Evolutionary conservation across 2,888 invertebrate species (phyloP).

Genomic region (Synergus umbraculus): DNA sequence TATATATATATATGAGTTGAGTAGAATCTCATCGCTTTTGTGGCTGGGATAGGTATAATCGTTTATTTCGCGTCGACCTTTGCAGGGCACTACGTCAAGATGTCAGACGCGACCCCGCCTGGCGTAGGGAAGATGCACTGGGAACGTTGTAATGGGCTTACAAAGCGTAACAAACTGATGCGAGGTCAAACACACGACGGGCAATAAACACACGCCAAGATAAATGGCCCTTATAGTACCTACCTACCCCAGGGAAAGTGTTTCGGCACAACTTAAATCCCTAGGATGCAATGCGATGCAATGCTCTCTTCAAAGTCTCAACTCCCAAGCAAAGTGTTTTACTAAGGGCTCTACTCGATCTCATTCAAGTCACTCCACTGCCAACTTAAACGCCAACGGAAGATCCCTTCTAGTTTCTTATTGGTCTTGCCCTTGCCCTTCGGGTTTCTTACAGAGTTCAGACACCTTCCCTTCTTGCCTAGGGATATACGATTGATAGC

Average conservation of each 20-base stretch:
- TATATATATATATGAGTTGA: conserved; percentile 15
- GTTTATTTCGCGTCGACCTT: conserved; percentile 72
- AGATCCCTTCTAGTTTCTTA: conserved; percentile 10
- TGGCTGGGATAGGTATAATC: conserved; percentile 56
- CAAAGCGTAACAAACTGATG: conserved; percentile 78
- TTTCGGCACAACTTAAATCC: conserved; percentile 58
- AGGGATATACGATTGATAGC: conserved; percentile 2
- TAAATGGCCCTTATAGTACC: conserved; percentile 69
- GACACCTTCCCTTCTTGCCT: not conserved
- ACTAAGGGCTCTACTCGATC: conserved; percentile 16
- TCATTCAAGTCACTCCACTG: conserved; percentile 40
- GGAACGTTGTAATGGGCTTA: conserved; percentile 76
- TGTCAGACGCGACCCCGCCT: conserved; percentile 76
- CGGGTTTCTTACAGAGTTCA: not conserved
- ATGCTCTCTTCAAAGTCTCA: conserved; percentile 6
- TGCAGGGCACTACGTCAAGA: conserved; percentile 77
- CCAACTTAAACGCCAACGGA: conserved; percentile 25
- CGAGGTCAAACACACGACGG: conserved; percentile 76
- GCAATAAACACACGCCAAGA: conserved; percentile 77
- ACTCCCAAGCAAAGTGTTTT: conserved; percentile 38
- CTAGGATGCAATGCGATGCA: conserved; percentile 5
- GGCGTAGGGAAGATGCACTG: conserved; percentile 72
- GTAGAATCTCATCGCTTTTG: conserved; percentile 53
- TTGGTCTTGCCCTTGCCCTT: not conserved
- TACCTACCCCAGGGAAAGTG: conserved; percentile 59